A percentile compares a stretch with the other conserved stretches of the same genome.
phyloP scores from a whole-genome alignment of 2,113 vertebrate species.

The Oncorhynchus clarkii region DNA sequence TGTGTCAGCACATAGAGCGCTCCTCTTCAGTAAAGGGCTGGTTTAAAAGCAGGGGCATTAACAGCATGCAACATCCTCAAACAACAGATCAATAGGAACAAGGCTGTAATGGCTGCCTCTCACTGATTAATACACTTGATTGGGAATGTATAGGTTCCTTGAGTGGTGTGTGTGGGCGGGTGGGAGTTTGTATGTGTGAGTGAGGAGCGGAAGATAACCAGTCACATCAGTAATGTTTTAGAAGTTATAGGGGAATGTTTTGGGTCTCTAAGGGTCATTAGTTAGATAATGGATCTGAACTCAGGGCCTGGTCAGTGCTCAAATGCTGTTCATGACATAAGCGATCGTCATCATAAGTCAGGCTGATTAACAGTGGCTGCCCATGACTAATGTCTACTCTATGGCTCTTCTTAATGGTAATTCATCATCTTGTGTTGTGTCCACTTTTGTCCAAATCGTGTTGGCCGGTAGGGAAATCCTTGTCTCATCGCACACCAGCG shows the following conservation, averaged over 20 bases:
- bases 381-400: neutral
- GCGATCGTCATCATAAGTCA: neutral
- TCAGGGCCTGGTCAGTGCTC: neutral
- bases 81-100: conserved; percentile 24
- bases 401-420: neutral
- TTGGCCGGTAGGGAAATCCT: too few species aligned
- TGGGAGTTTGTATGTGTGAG: neutral
- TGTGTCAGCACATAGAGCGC: conserved; percentile 16
- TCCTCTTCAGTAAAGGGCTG: conserved; percentile 10
- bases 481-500: too few species aligned
- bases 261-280: neutral
- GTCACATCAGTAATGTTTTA: neutral
- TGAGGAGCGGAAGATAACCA: neutral
- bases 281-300: neutral
- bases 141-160: neutral
- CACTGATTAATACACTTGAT: neutral
- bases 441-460: neutral
- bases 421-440: neutral
- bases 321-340: neutral
- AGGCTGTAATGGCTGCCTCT: conserved; percentile 4
- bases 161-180: neutral
- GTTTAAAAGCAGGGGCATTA: conserved; percentile 31
- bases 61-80: conserved; percentile 10
- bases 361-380: neutral
- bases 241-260: neutral